Evolutionary conservation across 2,888 invertebrate genomes (phyloP).

Genomic region (Thecophora atra): DNA sequence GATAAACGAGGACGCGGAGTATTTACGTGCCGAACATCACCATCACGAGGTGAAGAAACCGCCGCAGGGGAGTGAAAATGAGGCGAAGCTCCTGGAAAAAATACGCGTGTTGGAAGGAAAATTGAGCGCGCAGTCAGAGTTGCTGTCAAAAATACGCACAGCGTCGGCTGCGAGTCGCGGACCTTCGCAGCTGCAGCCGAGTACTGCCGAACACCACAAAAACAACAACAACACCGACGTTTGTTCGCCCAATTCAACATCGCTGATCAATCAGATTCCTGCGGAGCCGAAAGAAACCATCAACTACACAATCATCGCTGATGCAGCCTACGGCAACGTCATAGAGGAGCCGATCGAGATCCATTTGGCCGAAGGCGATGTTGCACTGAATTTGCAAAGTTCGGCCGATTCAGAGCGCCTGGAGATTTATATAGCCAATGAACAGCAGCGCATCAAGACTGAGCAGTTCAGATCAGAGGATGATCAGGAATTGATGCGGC

Average conservation of each 20-base stretch:
- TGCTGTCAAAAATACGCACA: conserved; percentile 54
- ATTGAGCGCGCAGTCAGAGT: conserved; percentile 51
- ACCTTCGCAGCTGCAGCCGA: conserved; percentile 34
- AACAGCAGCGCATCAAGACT: conserved; percentile 31
- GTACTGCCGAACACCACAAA: neutral
- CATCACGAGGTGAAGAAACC: conserved; percentile 43
- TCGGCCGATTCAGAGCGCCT: conserved; percentile 56
- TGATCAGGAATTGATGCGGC: neutral
- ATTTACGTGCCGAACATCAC: conserved; percentile 42
- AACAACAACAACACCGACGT: conserved; percentile 20
- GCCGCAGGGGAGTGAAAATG: conserved; percentile 45
- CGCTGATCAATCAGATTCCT: conserved; percentile 40
- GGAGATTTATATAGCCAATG: conserved; percentile 54
- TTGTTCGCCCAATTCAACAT: conserved; percentile 26
- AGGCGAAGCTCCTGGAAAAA: conserved; percentile 50
- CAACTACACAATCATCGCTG: conserved; percentile 56
- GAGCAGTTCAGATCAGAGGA: neutral
- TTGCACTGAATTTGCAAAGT: conserved; percentile 51
- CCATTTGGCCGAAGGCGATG: conserved; percentile 53
- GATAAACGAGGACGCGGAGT: conserved; percentile 48
- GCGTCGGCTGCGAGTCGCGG: conserved; percentile 36
- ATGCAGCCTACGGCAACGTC: conserved; percentile 44
- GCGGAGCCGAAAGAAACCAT: conserved; percentile 41
- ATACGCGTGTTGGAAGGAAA: conserved; percentile 53
- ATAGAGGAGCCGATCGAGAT: conserved; percentile 55